Evolutionary conservation across 2,797 vertebrate species (phyloP), one percentile per base, ranked within the genome.

Genomic region (Pitangus sulphuratus): DNA sequence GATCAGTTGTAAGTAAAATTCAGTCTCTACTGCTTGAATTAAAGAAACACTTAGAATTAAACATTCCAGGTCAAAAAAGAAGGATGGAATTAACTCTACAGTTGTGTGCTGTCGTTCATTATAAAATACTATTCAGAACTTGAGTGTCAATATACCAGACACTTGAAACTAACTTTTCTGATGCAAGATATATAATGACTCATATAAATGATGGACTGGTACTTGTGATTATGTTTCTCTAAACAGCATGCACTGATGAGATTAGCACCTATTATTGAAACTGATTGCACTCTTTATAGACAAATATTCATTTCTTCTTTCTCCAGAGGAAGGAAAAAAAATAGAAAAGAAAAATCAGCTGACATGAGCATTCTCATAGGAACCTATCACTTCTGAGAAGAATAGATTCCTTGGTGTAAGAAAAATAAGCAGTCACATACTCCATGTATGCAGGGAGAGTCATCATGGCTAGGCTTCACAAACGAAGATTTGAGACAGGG

Each of bases 221-320:
- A 62, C 33, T 74, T 71, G 30, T 87, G 89, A 77, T 91, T 84
- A 44, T 62, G 15, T 85, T 95, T 87, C 51, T 64, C 44, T 77
- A 70, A 70, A 77, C 40, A 16, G 4, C 26, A 70, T 35, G 8
- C 28, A 69, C 37, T 76, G 71, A 90, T 89, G 66, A 93, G 17
- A 86, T 81, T 84, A 90, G 5, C 54, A 86, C 65, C 61, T 85
- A 57, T 88, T 90, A 81, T 88, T 89, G 53, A 91, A 93, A 83
- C 10, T 77, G 57, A 90, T 75, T 88, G 39, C 51, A 70, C 6
- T 18, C 10, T 91, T 81, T 12, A 56, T 80, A 56, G 22, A 3
- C 35, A 89, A 90, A 75, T 84, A 69, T 18, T 9, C 8, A 14
- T 60, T 66, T 80, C 15, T 24, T 22, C 42, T 74, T 35, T 7